Base-by-base conservation (phyloP, 2,888 invertebrate species). In the Acrocera orbiculus region DNA sequence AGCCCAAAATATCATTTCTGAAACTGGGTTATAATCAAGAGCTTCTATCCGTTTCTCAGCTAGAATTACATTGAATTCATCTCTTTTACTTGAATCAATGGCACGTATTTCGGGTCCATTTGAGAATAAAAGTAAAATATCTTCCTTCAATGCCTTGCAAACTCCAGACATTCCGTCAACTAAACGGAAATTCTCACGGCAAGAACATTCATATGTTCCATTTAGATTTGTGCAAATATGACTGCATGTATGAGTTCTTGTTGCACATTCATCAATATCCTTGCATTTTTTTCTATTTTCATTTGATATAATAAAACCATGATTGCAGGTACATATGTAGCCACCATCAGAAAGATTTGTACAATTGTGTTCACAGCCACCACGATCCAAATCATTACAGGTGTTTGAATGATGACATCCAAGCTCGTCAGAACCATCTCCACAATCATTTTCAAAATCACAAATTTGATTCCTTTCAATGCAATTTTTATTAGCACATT, bases 1-100 rank as follows among this genome's bases (percentile, higher is more conserved):
- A 0, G 89, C 86, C 93, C 96, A 98, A 65, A 87, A 96, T 35
- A 96, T 65, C 53, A 89, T 82, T 52, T 87, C 81, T 15, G 67
- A 63, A 37, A 67, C 69, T 0, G 85, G 79, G 57, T 93, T 83
- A 48, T 83, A 86, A 57, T 95, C 96, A 32, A 98, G 63, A 1
- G 89, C 83, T 49, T 89, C 82, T 34, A 96, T 82, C 32, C 90
- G 71, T 55, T 83, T 83, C 53, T 93, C 92, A 9, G 81, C 73
- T 0, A 70, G 68, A 28, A 93, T 75, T 1, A 89, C 75, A 45
- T 79, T 79, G 39, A 73, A 61, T 50, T 79, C 77, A 42, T 81
- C 76, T 40, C 68, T 67, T 48, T 70, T 70, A 31, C 70, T 68
- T 16, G 76, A 56, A 29, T 72, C 69, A 40, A 75, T 71, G 0